Evolutionary conservation across 2,113 vertebrate species (phyloP).

Genomic region (Scytalopus superciliaris): DNA sequence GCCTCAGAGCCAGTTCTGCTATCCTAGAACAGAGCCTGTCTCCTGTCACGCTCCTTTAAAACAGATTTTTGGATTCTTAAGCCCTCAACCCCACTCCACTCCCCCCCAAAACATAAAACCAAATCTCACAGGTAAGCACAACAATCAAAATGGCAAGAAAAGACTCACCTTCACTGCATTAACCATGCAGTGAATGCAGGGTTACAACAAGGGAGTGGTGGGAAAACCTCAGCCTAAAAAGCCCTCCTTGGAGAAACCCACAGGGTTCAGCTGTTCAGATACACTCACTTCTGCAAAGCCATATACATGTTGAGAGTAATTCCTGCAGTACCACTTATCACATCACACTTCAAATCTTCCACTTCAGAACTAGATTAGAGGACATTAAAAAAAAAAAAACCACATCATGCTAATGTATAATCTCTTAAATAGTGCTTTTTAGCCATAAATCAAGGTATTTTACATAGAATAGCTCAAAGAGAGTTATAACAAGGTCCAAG

Average conservation of each 20-base stretch:
- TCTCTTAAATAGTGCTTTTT: background rate
- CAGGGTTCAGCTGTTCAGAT: background rate
- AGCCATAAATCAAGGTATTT: background rate
- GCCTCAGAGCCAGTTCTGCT: background rate
- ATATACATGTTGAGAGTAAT: background rate
- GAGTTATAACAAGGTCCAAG: background rate
- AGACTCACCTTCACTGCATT: background rate
- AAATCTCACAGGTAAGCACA: background rate
- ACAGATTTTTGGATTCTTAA: background rate
- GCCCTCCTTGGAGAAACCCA: background rate
- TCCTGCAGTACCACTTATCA: background rate
- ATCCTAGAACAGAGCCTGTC: background rate
- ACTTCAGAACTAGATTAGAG: background rate
- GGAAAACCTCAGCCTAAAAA: background rate
- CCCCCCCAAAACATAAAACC: rapidly evolving
- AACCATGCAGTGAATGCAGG: background rate
- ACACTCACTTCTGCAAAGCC: background rate
- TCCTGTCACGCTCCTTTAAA: background rate
- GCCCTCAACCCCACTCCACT: background rate
- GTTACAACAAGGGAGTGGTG: background rate
- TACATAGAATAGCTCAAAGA: background rate
- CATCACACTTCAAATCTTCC: background rate
- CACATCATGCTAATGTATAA: background rate
- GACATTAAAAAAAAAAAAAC: background rate
- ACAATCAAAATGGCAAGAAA: background rate